phyloP scores from a whole-genome alignment of 2,888 invertebrate genomes.

The Trichacis sp. region DNA sequence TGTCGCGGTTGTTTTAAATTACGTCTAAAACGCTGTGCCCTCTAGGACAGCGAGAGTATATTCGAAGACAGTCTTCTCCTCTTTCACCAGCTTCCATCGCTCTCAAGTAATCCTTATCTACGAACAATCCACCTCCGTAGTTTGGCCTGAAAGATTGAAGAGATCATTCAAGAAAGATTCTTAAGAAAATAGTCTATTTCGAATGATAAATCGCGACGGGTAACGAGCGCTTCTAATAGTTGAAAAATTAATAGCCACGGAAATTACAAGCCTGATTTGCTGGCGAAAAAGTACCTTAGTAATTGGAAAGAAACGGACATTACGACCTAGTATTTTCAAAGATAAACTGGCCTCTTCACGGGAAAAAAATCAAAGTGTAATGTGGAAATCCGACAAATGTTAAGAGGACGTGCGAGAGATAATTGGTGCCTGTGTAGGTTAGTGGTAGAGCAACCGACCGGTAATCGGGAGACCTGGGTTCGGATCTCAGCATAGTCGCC shows the following conservation, averaged over 20 bases:
- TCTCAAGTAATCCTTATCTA: constrained; percentile 74
- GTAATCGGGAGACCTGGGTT: no score
- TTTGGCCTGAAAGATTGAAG: constrained; percentile 71
- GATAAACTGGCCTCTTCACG: no score
- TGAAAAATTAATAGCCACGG: constrained; percentile 1
- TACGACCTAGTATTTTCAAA: no score
- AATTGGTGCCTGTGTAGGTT: no score
- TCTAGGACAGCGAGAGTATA: constrained; percentile 75
- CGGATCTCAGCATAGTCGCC: no score
- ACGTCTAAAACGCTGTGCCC: constrained; percentile 75
- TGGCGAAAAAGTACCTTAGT: background rate
- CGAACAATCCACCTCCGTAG: constrained; percentile 69
- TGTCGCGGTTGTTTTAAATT: constrained; percentile 41
- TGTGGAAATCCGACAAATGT: no score
- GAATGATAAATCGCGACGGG: constrained; percentile 34
- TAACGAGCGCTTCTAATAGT: constrained; percentile 7
- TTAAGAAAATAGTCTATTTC: constrained; percentile 20
- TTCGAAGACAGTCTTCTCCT: constrained; percentile 74
- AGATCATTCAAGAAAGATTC: constrained; percentile 39
- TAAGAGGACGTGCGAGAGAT: no score
- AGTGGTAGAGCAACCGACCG: no score
- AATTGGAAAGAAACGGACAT: no score
- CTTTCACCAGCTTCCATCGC: constrained; percentile 76
- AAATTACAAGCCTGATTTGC: no score
- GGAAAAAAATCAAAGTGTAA: no score